Percentiles rank a stretch among this genome's conserved stretches.
Conservation (phyloP, 2,888 invertebrate species). For the Lacanobia wlatinum region DNA sequence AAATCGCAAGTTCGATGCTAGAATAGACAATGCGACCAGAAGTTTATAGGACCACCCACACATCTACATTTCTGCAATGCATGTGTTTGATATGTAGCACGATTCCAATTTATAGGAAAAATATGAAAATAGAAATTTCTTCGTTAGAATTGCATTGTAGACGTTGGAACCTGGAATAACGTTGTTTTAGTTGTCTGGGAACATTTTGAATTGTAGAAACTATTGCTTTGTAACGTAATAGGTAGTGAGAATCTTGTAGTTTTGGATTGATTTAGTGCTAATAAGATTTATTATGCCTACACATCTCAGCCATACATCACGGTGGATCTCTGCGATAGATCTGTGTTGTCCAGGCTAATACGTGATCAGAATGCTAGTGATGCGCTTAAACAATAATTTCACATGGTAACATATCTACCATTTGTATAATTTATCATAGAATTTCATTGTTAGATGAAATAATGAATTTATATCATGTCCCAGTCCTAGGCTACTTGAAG, state of each 20-base stretch:
- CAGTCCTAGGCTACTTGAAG: not conserved
- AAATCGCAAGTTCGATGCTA: constrained; percentile 90
- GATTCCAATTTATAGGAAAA: constrained; percentile 62
- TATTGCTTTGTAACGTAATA: constrained; percentile 12
- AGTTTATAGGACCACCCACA: constrained; percentile 89
- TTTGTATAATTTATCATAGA: constrained; percentile 30
- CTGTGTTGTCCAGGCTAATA: constrained; percentile 68
- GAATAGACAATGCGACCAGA: constrained; percentile 89
- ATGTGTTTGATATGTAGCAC: constrained; percentile 67
- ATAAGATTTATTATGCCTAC: constrained; percentile 62
- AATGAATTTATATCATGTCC: not conserved
- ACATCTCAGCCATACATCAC: constrained; percentile 66
- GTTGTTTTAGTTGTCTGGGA: constrained; percentile 39
- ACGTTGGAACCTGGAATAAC: constrained; percentile 53
- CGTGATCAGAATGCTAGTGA: constrained; percentile 66
- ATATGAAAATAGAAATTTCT: constrained; percentile 58
- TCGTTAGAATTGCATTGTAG: constrained; percentile 55
- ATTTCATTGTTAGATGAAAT: constrained; percentile 33
- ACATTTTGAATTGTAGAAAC: constrained; percentile 43
- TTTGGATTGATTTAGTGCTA: constrained; percentile 44
- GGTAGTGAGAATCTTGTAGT: constrained; percentile 20
- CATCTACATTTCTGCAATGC: constrained; percentile 76
- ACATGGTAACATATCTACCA: constrained; percentile 42
- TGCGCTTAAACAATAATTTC: constrained; percentile 54
- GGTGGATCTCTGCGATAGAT: constrained; percentile 71